Evolutionary conservation across 2,888 invertebrate species (phyloP).

Genomic region (Agrotis puta): DNA sequence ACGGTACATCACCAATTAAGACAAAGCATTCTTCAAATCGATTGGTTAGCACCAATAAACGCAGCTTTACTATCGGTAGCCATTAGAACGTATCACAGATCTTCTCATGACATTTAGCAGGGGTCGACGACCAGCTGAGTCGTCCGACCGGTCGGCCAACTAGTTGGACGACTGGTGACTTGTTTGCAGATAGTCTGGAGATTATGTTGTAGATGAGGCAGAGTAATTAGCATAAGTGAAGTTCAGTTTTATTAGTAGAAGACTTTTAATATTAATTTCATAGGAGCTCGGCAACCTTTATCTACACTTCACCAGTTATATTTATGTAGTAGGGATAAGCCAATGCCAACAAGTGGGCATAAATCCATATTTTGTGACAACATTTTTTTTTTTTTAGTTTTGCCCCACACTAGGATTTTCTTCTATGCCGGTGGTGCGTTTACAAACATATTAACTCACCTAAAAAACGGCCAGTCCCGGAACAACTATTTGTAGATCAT

Average conservation of each 20-base stretch:
- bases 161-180: slow-evolving; percentile 32
- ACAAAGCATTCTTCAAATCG: slow-evolving; percentile 46
- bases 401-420: too few relatives aligned
- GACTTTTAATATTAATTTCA: neutral
- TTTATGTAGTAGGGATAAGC: too few relatives aligned
- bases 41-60: slow-evolving; percentile 55
- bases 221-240: slow-evolving; percentile 27
- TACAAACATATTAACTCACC: too few relatives aligned
- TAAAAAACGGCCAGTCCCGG: too few relatives aligned
- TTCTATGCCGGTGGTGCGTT: too few relatives aligned
- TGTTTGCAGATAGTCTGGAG: slow-evolving; percentile 38
- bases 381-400: too few relatives aligned
- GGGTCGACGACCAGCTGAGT: slow-evolving; percentile 58
- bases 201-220: slow-evolving; percentile 37
- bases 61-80: slow-evolving; percentile 42
- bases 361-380: too few relatives aligned
- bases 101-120: slow-evolving; percentile 73
- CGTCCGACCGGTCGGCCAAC: slow-evolving; percentile 46
- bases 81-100: slow-evolving; percentile 47
- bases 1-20: slow-evolving; percentile 53
- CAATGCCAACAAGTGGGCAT: too few relatives aligned
- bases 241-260: too few relatives aligned
- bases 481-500: too few relatives aligned
- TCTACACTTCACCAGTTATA: too few relatives aligned
- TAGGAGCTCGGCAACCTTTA: too few relatives aligned